Conservation (phyloP, 2,797 vertebrate genomes). For the Centroberyx gerrardi region DNA sequence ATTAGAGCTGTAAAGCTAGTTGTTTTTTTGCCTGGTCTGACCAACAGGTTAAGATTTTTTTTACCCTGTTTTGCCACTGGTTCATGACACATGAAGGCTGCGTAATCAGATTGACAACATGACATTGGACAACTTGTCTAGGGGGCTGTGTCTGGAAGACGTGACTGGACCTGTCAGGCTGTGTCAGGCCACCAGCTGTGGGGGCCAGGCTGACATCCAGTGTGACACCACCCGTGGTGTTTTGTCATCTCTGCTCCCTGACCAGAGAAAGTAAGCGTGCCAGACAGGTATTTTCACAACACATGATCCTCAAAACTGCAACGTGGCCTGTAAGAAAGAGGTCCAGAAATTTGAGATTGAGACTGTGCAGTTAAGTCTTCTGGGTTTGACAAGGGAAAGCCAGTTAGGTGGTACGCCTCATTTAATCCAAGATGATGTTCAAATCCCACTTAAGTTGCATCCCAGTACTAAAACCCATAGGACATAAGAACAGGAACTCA, state of each 20-base stretch:
- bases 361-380: constrained; percentile 17
- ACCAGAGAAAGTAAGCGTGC: constrained; percentile 69
- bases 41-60: constrained; percentile 47
- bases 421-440: constrained; percentile 16
- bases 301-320: constrained; percentile 70
- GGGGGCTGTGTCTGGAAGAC: constrained; percentile 76
- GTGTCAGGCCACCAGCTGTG: constrained; percentile 81
- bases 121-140: constrained; percentile 81
- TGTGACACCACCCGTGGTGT: constrained; percentile 85
- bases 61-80: constrained; percentile 52
- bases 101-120: constrained; percentile 84
- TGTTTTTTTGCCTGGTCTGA: constrained; percentile 21
- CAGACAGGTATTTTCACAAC: constrained; percentile 84
- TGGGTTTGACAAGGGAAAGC: constrained; percentile 9
- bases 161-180: constrained; percentile 82
- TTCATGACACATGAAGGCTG: constrained; percentile 68
- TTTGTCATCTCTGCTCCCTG: constrained; percentile 79
- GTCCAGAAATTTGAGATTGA: constrained; percentile 36
- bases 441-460: constrained; percentile 32
- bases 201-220: constrained; percentile 78
- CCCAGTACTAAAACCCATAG: constrained; percentile 8
- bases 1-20: neutral
- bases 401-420: neutral
- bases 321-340: constrained; percentile 35
- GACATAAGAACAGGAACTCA: constrained; percentile 18